Evolutionary conservation across 1,140 invertebrate genomes (phyloP), one percentile per base, ranked within the genome.

Genomic region (Drosophila quadrilineata): DNA sequence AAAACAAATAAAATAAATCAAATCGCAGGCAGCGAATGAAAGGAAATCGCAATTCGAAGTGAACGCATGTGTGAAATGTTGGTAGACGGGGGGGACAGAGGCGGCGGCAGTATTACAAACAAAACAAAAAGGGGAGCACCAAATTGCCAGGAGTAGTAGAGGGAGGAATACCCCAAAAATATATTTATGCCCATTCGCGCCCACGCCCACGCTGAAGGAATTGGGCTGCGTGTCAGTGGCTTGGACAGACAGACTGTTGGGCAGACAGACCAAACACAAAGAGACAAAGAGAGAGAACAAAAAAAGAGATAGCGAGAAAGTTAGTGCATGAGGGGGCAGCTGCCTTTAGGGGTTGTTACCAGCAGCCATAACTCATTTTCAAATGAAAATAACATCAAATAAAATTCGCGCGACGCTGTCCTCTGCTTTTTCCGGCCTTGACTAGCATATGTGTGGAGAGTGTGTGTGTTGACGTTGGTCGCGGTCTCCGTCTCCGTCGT

Each of bases 1-100:
- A 88, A 85, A 85, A 66, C 85, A 88, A 88, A 88, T 88, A 88
- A 88, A 88, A 88, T 88, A 88, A 88, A 88, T 88, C 85, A 88
- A 88, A 88, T 88, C 73, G 70, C 33, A 29, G 46, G n/a, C 52
- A 74, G 52, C 64, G 67, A 77, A 77, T 73, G 66, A 72, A 65
- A 85, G 74, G 74, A 84, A 84, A 85, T 77, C 79, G 69, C 77
- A 77, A 63, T 85, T 65, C 52, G 65, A 75, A 79, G n/a, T 63
- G 48, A 75, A 74, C 56, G 75, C 49, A 59, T 69, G 63, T 58
- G 72, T 80, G 72, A 75, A 56, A 71, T 45, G 33, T 26, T 12
- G 29, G 8, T 36, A 2, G 1, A 4, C 1, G 33, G 1, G 2
- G n/a, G 28, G 26, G 26, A 21, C 9, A n/a, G 53, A 9, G 28